Base-by-base conservation (phyloP, 2,888 invertebrate species). In the Papilio demoleus region DNA sequence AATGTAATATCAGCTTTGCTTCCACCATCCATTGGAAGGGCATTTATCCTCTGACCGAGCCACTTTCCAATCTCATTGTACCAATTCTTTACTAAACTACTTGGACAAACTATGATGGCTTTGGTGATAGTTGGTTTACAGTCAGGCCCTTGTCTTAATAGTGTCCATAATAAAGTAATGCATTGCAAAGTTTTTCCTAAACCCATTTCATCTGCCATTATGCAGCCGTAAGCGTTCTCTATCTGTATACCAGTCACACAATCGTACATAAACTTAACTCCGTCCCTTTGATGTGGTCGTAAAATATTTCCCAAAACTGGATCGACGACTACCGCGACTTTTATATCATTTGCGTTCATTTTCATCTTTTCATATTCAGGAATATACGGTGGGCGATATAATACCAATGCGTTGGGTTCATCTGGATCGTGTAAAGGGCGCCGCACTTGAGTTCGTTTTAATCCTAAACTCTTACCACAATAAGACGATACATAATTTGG, bases 181-280 rank as follows among this genome's bases (percentile, higher is more conserved):
- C 99, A 99, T 85, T 99, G 99, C 11, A 99, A 90, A 0, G 99
- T 99, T 90, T 99, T 99, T 1, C 99, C 99, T 40, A 99, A 93
- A 77, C 94, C 99, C 99, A 99, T 99, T 94, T 99, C 99, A 89
- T 99, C 99, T 3, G 99, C 99, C 99, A 99, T 99, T 59, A 99
- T 99, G 79, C 99, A 99, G 0, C 99, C 99, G 86, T 94, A 96
- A 34, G 96, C 96, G 71, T 95, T 94, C 68, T 96, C 96, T 75
- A 98, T 98, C 79, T 97, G 96, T 45, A 94, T 93, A 0, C 99
- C 99, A 9, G 97, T 98, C 3, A 99, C 99, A 91, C 99, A 99
- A 84, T 99, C 99, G 82, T 98, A 99, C 99, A 99, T 99, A 84
- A 99, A 99, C 83, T 97, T 97, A 0, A 99, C 99, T 40, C 99